A percentile compares a stretch with the other conserved stretches of the same genome.
phyloP scores from a whole-genome alignment of 2,888 invertebrate genomes.

The Phasia obesa region DNA sequence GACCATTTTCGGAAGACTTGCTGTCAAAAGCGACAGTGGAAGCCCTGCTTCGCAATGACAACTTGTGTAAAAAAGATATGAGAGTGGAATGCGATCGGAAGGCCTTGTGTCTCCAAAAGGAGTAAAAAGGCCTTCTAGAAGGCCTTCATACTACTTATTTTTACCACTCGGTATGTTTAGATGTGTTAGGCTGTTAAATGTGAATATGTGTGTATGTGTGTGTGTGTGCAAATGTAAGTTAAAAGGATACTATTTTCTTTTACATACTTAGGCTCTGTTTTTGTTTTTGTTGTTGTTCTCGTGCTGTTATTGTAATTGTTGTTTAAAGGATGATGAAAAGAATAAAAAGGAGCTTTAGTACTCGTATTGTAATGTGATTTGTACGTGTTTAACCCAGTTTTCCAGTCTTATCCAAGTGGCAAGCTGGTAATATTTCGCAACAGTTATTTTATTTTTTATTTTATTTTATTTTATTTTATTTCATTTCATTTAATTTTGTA shows the following conservation, averaged over 20 bases:
- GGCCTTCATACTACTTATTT: too few species aligned
- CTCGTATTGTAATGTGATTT: constrained; percentile 81
- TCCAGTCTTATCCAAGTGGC: constrained; percentile 4
- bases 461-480: constrained; percentile 19
- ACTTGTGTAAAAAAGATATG: too few species aligned
- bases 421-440: constrained; percentile 18
- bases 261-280: constrained; percentile 31
- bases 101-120: too few species aligned
- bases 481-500: too few species aligned
- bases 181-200: neutral
- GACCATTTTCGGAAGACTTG: too few species aligned
- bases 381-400: constrained; percentile 80
- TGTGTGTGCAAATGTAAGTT: constrained; percentile 1
- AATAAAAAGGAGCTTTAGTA: constrained; percentile 57
- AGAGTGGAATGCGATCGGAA: too few species aligned
- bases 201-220: neutral
- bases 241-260: constrained; percentile 43
- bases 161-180: too few species aligned
- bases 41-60: too few species aligned
- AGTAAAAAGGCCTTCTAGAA: too few species aligned
- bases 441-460: constrained; percentile 33
- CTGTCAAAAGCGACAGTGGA: too few species aligned
- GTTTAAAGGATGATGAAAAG: constrained; percentile 63
- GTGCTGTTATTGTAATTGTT: constrained; percentile 19
- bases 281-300: neutral